Conservation (phyloP, 2,888 invertebrate genomes). For the Osmoderma eremita region DNA sequence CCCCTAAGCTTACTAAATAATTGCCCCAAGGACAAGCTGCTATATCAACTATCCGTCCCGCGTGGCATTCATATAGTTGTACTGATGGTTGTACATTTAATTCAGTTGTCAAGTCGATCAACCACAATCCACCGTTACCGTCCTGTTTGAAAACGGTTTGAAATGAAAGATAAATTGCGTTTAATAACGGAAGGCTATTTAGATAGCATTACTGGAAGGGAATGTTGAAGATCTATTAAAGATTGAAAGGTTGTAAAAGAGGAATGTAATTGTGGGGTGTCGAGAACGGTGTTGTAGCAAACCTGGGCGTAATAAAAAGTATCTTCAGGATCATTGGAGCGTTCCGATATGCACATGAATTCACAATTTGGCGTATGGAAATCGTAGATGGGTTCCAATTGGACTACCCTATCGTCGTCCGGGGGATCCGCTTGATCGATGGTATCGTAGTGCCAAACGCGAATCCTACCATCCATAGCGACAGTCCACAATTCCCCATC, state of each 20-base stretch:
- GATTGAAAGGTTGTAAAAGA: too few species aligned
- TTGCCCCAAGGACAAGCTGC: conserved; percentile 75
- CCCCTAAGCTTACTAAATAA: conserved; percentile 77
- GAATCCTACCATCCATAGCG: conserved; percentile 79
- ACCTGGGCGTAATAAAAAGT: conserved; percentile 82
- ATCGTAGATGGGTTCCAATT: conserved; percentile 88
- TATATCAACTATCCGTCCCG: conserved; percentile 77
- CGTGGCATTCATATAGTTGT: conserved; percentile 75
- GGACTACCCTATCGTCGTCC: conserved; percentile 81
- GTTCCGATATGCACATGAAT: conserved; percentile 68
- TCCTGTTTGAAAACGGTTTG: too few species aligned
- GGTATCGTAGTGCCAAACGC: conserved; percentile 91
- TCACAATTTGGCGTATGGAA: conserved; percentile 68
- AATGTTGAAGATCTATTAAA: too few species aligned
- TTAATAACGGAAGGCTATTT: too few species aligned
- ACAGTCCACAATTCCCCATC: conserved; percentile 63
- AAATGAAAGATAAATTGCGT: too few species aligned
- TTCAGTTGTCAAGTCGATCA: conserved; percentile 72
- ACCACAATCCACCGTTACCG: conserved; percentile 85
- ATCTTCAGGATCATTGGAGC: conserved; percentile 59
- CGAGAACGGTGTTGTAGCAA: too few species aligned
- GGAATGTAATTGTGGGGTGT: too few species aligned
- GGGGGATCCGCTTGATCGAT: conserved; percentile 88
- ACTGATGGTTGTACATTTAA: conserved; percentile 61
- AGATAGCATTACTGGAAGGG: too few species aligned